These are phyloP conservation scores for Heliconius sara DNA, from an alignment of 2,888 invertebrate genomes.

Conservation along the genomic window DNA sequence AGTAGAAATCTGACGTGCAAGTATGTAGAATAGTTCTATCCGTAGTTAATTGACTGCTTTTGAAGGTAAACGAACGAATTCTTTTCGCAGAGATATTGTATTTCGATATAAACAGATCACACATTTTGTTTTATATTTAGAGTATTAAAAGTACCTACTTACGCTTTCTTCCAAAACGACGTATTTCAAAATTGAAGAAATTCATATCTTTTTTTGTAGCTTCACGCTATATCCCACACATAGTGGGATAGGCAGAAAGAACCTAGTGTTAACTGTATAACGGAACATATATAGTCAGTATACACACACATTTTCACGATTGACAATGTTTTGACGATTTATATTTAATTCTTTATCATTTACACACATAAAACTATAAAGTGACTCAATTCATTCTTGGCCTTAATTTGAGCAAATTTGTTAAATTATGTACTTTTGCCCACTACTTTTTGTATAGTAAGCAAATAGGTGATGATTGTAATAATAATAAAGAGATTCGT, in stretches of 20 bases:
- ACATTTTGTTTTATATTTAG: too few relatives aligned
- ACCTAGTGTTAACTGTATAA: too few relatives aligned
- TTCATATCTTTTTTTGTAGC: too few relatives aligned
- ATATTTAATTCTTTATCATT: background rate
- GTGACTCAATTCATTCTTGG: slow-evolving; percentile 10
- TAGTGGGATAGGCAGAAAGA: too few relatives aligned
- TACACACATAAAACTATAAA: background rate
- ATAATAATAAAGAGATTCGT: slow-evolving; percentile 24
- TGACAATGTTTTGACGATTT: background rate
- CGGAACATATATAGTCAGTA: background rate
- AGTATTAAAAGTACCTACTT: too few relatives aligned
- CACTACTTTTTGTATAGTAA: background rate
- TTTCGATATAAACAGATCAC: background rate
- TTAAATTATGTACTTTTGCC: slow-evolving; percentile 1
- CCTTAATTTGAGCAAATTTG: slow-evolving; percentile 10
- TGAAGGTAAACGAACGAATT: slow-evolving; percentile 40
- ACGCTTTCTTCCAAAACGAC: too few relatives aligned
- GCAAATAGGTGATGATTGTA: slow-evolving; percentile 11
- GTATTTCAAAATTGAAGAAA: too few relatives aligned
- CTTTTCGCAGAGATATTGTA: background rate
- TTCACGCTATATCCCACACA: too few relatives aligned
- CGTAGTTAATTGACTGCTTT: slow-evolving; percentile 46
- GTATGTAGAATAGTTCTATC: slow-evolving; percentile 50
- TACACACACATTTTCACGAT: too few relatives aligned
- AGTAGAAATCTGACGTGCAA: slow-evolving; percentile 50